Base-by-base conservation (phyloP, 1,140 invertebrate genomes). In the Bradynema listronoti region DNA sequence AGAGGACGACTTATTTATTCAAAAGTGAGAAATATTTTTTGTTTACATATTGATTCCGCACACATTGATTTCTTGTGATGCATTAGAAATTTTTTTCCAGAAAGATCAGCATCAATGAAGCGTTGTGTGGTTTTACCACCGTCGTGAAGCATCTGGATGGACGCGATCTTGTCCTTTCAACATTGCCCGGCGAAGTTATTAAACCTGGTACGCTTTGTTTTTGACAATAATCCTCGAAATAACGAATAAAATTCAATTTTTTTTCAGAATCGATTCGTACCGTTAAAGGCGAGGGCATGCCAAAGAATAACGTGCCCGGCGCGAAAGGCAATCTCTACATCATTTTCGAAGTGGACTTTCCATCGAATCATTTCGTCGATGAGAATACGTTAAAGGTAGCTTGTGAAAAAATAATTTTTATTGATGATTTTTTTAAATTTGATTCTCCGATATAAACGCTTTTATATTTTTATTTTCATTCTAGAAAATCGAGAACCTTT, bases 271-370 rank as follows among this genome's bases (percentile, higher is more conserved):
- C 77, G 11, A 61, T 84, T 4, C 81, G 81, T 58, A 79, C 75
- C 59, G 68, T 84, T n/a, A 53, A 76, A 27, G 74, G 78, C 39
- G 83, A 85, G 71, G 83, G 83, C 30, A 84, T 85, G 83, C 82
- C 84, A 6, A 69, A 78, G 14, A 78, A 86, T 68, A 86, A 86
- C 70, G 86, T 88, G 79, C 86, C 87, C 34, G 86, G 87, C 75
- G 86, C 89, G 63, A 87, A 85, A 73, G 91, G 91, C 36, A 85
- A 88, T 77, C 80, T 94, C n/a, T 88, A 88, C 72, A 84, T 94
- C 53, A 85, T 86, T 68, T 92, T 93, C 81, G 83, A 84, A 72
- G 85, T 94, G 11, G 83, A 83, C 51, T 92, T 93, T 77, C 91
- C 91, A 30, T 81, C 85, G 58, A 86, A 85, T 67, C 83, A 90